Evolutionary conservation across 2,113 vertebrate genomes (phyloP), one percentile per base, ranked within the genome.

Genomic region (Nothobranchius kuhntae): DNA sequence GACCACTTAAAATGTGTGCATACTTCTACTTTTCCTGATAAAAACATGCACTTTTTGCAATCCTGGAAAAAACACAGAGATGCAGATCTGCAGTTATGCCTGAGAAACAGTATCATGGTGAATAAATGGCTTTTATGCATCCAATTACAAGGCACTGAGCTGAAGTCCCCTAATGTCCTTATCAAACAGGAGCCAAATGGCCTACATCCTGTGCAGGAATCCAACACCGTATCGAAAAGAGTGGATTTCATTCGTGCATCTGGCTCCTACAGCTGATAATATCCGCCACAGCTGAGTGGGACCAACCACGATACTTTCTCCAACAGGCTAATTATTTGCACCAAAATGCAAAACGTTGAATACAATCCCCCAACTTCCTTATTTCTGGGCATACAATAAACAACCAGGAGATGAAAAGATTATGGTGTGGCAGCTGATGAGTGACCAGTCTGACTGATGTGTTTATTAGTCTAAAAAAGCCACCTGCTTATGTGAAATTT

Each of bases 131-230:
- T 65, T 68, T 38, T 71, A 55, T 59, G 54, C 58, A 6, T 13
- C 42, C 52, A 71, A 44, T 65, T 61, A 68, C 48, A 58, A 1
- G 12, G 44, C 35, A 6, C 45, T 11, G 13, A 17, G 15, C 12
- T 14, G 54, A 45, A 68, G 40, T 77, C 46, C 70, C 14, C 38
- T 26, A 47, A 71, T 74, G 58, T 48, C 42, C 64, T 74, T 65
- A 80, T 77, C 78, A 46, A 51, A 13, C 51, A 53, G 42, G 7
- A 61, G 63, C 55, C 58, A 54, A 65, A 75, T 46, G 48, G 65
- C 46, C 67, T 59, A 59, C 57, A 73, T 82, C 77, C 67, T 63
- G 67, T 54, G 38, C 11, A 68, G 75, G 40, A 71, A 86, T 62
- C 13, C 54, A 60, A 82, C 35, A 68, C 58, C 53, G 63, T 58